Percentiles rank a stretch among this genome's conserved stretches.
Conservation (phyloP, 2,888 invertebrate genomes). For the Meandrusa payeni region DNA sequence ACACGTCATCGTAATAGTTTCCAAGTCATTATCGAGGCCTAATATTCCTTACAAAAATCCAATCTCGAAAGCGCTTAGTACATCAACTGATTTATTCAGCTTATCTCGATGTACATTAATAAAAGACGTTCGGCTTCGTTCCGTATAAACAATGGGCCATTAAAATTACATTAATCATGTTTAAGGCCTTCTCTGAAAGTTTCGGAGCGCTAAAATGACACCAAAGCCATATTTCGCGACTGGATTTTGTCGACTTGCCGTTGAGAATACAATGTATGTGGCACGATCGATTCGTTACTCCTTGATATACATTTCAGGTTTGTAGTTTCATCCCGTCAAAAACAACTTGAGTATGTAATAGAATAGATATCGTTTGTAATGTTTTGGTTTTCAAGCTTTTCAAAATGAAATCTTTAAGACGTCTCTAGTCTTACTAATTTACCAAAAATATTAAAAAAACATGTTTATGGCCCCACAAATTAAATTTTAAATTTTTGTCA, state of each 20-base stretch:
- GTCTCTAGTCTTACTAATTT: too few species aligned
- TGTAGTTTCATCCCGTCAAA: too few species aligned
- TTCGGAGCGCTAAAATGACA: slow-evolving; percentile 33
- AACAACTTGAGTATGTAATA: too few species aligned
- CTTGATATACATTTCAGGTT: background rate
- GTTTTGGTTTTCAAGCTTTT: too few species aligned
- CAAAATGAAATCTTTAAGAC: too few species aligned
- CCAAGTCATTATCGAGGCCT: slow-evolving; percentile 19
- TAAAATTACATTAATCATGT: slow-evolving; percentile 57
- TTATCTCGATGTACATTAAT: slow-evolving; percentile 30
- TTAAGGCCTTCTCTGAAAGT: slow-evolving; percentile 34
- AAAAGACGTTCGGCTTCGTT: slow-evolving; percentile 29
- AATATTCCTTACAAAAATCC: slow-evolving; percentile 25
- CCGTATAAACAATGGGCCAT: slow-evolving; percentile 53
- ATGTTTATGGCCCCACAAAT: too few species aligned
- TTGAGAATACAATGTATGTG: slow-evolving; percentile 8
- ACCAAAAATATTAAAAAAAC: too few species aligned
- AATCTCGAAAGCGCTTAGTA: slow-evolving; percentile 6
- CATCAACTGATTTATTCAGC: slow-evolving; percentile 19
- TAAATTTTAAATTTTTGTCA: too few species aligned
- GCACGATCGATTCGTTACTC: slow-evolving; percentile 5
- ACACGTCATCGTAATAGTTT: slow-evolving; percentile 1
- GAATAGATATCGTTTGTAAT: too few species aligned
- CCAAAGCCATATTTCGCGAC: slow-evolving; percentile 30
- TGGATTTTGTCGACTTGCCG: slow-evolving; percentile 8